Conservation (phyloP, 2,113 vertebrate species). For the Nerophis ophidion region DNA sequence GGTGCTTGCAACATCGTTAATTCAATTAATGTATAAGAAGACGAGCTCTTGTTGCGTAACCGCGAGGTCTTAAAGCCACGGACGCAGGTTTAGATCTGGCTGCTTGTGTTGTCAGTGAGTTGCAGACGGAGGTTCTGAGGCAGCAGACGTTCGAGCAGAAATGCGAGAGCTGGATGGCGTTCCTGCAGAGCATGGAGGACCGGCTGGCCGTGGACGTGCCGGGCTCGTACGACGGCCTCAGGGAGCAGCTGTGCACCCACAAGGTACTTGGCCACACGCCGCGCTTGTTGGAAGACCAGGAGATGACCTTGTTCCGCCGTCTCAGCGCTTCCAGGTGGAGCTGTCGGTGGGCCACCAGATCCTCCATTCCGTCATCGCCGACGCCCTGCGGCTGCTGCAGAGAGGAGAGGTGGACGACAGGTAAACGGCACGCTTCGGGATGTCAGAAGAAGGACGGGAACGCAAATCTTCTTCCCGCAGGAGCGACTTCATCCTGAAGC, state of each 20-base stretch:
- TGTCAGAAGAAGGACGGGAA: background rate
- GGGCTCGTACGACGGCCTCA: conserved; percentile 67
- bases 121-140: conserved; percentile 70
- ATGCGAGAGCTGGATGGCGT: conserved; percentile 82
- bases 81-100: background rate
- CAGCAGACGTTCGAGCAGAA: conserved; percentile 77
- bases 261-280: background rate
- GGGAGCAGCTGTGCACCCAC: conserved; percentile 73
- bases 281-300: background rate
- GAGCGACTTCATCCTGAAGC: conserved; percentile 80
- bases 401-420: conserved; percentile 78
- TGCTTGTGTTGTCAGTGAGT: conserved; percentile 61
- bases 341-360: conserved; percentile 80
- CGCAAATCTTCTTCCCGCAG: conserved; percentile 49
- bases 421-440: conserved; percentile 46
- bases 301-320: background rate
- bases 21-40: background rate
- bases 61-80: too few relatives aligned
- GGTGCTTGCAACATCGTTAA: background rate
- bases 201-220: conserved; percentile 67
- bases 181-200: conserved; percentile 82
- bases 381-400: conserved; percentile 79
- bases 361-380: conserved; percentile 77
- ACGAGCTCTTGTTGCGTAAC: background rate
- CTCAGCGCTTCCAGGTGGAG: conserved; percentile 84